phyloP scores from a whole-genome alignment of 2,888 invertebrate genomes.

The Apamea sordens region DNA sequence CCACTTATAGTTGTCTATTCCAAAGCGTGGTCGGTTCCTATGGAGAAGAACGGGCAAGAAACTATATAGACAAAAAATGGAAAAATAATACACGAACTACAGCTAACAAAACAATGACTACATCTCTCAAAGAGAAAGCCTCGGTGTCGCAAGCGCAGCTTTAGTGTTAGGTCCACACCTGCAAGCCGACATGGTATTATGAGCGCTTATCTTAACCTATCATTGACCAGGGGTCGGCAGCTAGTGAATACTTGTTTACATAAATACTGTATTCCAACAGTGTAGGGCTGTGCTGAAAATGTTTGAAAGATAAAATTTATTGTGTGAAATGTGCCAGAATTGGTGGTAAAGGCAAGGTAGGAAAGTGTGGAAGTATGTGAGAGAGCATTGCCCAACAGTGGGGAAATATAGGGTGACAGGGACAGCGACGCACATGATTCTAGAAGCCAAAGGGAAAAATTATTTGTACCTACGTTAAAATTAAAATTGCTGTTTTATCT shows the following conservation, averaged over 20 bases:
- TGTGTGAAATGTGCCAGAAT: neutral
- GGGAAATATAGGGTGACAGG: neutral
- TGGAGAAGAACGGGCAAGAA: neutral
- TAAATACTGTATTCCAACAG: conserved; percentile 48
- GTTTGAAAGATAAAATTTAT: neutral
- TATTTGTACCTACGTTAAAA: too few relatives aligned
- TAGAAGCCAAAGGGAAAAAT: too few relatives aligned
- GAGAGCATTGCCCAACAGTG: neutral
- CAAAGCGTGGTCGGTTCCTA: neutral
- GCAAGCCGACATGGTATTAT: conserved; percentile 45
- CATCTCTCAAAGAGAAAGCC: conserved; percentile 54
- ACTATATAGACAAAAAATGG: neutral
- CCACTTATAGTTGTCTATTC: too few relatives aligned
- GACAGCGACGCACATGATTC: too few relatives aligned
- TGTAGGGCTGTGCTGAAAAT: conserved; percentile 38
- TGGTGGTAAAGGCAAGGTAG: neutral
- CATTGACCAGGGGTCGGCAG: conserved; percentile 67
- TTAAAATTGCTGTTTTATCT: too few relatives aligned
- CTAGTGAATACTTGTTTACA: conserved; percentile 64
- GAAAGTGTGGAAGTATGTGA: neutral
- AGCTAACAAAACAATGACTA: conserved; percentile 23
- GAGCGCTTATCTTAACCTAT: conserved; percentile 63
- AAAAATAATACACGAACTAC: conserved; percentile 9
- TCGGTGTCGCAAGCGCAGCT: conserved; percentile 47
- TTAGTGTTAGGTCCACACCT: conserved; percentile 29